Base-by-base conservation (phyloP, 2,797 vertebrate species). In the Sciurus vulgaris region DNA sequence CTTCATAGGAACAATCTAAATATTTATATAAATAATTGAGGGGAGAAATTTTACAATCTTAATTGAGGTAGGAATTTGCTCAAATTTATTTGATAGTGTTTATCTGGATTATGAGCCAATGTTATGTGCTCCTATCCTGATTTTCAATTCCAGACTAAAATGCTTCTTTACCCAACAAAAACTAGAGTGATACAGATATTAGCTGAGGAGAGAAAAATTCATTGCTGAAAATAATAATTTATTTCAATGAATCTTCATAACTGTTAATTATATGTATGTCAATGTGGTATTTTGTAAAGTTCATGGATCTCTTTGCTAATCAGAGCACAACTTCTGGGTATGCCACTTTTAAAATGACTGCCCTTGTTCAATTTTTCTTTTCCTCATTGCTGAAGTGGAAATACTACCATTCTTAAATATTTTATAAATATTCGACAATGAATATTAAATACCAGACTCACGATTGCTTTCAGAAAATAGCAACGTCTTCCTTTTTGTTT, bases 141-240 rank as follows among this genome's bases (percentile, higher is more conserved):
- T 76, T n/a, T n/a, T 67, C 15, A 76, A 86, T 84, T 93, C 44
- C 20, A 65, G 11, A 35, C 0, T 85, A 65, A 56, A 35, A 47
- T 38, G 38, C 5, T 76, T 86, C 33, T 94, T 88, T 85, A 72
- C 0, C 2, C 74, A 93, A 38, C 22, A 33, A 1, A 89, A 33
- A 0, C 2, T 24, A 47, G 2, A 0, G 5, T 3, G 9, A 56
- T 47, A 0, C 17, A 83, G 10, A n/a, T 18, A 38, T 6, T 28
- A 77, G 3, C 3, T 30, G 30, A 82, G 14, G 2, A 44, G 54
- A 2, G 35, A 49, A 94, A 63, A 13, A 13, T 4, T 82, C 3
- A 47, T 84, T 77, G 15, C 8, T 47, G 11, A 76, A 33, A 54
- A 15, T 28, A 81, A 59, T 28, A 72, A 85, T 73, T 73, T 59